Evolutionary conservation across 2,797 vertebrate genomes (phyloP).

Genomic region (Coranthus polyacanthus): DNA sequence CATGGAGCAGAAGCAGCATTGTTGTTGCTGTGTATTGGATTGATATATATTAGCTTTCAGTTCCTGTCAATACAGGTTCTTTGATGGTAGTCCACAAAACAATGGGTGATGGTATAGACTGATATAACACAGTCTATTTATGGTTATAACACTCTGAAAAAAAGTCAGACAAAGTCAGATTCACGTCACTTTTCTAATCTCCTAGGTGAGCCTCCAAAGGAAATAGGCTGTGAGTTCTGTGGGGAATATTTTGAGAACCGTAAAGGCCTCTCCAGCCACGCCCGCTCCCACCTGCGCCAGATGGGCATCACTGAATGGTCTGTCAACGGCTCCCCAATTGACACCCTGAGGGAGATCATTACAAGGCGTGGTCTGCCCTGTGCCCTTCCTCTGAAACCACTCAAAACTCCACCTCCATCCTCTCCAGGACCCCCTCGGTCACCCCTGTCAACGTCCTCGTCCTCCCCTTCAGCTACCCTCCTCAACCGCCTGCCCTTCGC

Average conservation of each 20-base stretch:
- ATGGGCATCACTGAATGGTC: slow-evolving; percentile 90
- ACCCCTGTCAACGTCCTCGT: slow-evolving; percentile 78
- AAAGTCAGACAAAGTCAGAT: neutral
- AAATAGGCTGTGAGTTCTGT: slow-evolving; percentile 88
- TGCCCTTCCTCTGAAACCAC: slow-evolving; percentile 79
- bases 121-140: no score
- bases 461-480: slow-evolving; percentile 70
- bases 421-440: slow-evolving; percentile 84
- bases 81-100: no score
- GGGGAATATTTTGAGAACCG: slow-evolving; percentile 90
- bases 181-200: neutral
- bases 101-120: no score
- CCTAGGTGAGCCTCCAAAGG: slow-evolving; percentile 84
- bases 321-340: slow-evolving; percentile 91
- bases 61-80: no score
- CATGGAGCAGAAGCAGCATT: neutral
- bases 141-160: no score
- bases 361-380: slow-evolving; percentile 89
- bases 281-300: slow-evolving; percentile 88
- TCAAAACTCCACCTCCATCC: slow-evolving; percentile 83
- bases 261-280: slow-evolving; percentile 89
- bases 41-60: no score
- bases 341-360: slow-evolving; percentile 94
- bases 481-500: slow-evolving; percentile 78
- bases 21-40: no score